Percentiles rank a stretch among this genome's conserved stretches.
These are phyloP conservation scores for Amphimallon solstitiale DNA, from an alignment of 2,888 invertebrate genomes.

Conservation along the genomic window DNA sequence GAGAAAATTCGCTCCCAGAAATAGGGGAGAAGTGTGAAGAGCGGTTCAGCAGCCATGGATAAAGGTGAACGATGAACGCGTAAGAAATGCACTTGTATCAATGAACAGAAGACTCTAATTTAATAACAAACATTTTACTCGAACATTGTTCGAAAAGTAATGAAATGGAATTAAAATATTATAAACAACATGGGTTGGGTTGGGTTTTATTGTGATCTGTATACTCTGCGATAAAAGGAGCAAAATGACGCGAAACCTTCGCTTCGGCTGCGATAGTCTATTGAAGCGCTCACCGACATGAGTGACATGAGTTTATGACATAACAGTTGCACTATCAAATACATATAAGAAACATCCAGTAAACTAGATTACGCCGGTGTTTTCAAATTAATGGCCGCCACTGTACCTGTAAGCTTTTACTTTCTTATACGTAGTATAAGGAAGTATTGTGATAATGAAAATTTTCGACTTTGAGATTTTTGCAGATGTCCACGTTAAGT, in stretches of 20 bases:
- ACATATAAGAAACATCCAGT: background rate
- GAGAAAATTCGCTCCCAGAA: no score
- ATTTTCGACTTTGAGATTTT: no score
- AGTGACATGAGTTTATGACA: background rate
- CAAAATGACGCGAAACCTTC: background rate
- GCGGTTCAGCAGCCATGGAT: background rate
- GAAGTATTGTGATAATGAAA: no score
- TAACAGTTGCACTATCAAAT: background rate
- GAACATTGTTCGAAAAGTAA: conserved; percentile 5
- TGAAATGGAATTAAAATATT: background rate
- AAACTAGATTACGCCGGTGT: background rate
- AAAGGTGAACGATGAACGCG: background rate
- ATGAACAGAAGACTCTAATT: background rate
- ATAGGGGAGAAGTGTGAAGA: background rate
- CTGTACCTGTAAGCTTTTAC: no score
- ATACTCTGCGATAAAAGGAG: background rate
- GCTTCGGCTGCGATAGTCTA: background rate
- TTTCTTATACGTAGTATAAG: no score
- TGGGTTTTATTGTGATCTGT: conserved; percentile 1
- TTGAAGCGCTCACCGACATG: background rate
- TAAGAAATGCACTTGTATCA: background rate
- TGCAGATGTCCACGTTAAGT: no score
- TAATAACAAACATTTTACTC: background rate
- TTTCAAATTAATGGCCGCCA: background rate
- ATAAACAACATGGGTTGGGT: background rate